Evolutionary conservation across 2,797 vertebrate genomes (phyloP), one percentile per base, ranked within the genome.

Genomic region (Momotus momota): DNA sequence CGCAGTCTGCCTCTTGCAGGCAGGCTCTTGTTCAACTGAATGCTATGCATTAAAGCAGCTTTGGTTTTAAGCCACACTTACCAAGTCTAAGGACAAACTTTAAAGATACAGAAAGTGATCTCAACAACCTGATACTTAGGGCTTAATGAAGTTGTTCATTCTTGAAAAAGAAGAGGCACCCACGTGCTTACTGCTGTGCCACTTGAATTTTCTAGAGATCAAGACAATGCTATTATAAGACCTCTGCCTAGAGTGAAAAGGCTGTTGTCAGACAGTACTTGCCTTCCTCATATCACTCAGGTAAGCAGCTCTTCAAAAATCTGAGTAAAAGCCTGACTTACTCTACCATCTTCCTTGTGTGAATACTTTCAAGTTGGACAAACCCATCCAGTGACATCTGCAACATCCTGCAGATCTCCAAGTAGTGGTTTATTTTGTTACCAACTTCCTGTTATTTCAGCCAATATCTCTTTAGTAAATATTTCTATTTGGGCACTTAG

Each of bases 201-300:
- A 3, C 14, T 93, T 91, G 3, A 31, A 12, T 52, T 46, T 41
- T 97, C 82, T 87, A 99, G 99, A 97, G 99, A 99, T 97, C 99
- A 98, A 88, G 99, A 99, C 95, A 99, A 99, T 95, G 98, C 99
- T 82, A 99, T 99, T 86, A 99, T 99, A 95, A 98, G 99, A 90
- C 99, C 99, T 91, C 97, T 99, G 70, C 99, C 99, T 40, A 99
- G 98, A 97, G 99, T 99, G 94, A 99, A 99, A 97, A 98, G 99
- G 93, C 98, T 99, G 78, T 98, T 99, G 89, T 99, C 98, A 85
- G 99, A 99, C 83, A 99, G 98, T 83, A 99, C 99, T 75, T 99
- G 99, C 96, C 98, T 99, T 86, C 99, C 99, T 41, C 99, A 99
- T 91, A 99, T 99, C 77, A 99, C 99, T 90, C 99, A 99, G 98